A percentile compares a stretch with the other conserved stretches of the same genome.
phyloP scores from a whole-genome alignment of 2,888 invertebrate species.

The Thelaira solivaga region DNA sequence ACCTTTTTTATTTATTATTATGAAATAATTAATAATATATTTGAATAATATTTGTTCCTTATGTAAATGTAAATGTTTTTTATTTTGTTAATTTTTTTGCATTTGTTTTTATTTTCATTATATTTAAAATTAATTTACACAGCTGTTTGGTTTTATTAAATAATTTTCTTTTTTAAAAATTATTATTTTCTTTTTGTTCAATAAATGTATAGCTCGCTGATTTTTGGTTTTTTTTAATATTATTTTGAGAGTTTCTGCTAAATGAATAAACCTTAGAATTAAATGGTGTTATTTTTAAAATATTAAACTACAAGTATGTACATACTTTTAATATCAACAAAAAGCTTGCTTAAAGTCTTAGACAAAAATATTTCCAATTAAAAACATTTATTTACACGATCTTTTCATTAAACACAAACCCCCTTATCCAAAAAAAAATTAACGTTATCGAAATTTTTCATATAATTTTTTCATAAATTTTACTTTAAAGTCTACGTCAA shows the following conservation, averaged over 20 bases:
- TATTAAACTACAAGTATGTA: too few species aligned
- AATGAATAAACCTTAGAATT: slow-evolving; percentile 42
- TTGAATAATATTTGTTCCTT: slow-evolving; percentile 42
- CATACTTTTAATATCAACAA: slow-evolving; percentile 6
- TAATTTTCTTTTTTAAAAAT: slow-evolving; percentile 37
- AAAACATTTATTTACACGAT: too few species aligned
- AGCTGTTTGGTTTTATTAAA: slow-evolving; percentile 48
- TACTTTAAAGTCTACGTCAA: too few species aligned
- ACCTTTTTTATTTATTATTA: slow-evolving; percentile 13
- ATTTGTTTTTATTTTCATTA: slow-evolving; percentile 63
- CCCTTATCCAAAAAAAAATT: too few species aligned
- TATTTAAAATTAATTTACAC: slow-evolving; percentile 58
- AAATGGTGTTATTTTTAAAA: slow-evolving; percentile 45
- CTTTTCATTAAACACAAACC: too few species aligned
- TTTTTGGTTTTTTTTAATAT: slow-evolving; percentile 14
- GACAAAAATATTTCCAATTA: slow-evolving; percentile 4
- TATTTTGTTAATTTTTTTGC: slow-evolving; percentile 33
- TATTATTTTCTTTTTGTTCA: slow-evolving; percentile 24
- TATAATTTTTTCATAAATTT: too few species aligned
- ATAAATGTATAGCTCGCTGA: slow-evolving; percentile 58
- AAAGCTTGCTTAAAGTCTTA: slow-evolving; percentile 52
- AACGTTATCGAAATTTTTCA: too few species aligned
- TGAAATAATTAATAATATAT: slow-evolving; percentile 64
- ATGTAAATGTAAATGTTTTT: slow-evolving; percentile 28
- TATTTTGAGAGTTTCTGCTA: slow-evolving; percentile 31